phyloP scores from a whole-genome alignment of 1,140 invertebrate genomes.

The Drosophila sproati region DNA sequence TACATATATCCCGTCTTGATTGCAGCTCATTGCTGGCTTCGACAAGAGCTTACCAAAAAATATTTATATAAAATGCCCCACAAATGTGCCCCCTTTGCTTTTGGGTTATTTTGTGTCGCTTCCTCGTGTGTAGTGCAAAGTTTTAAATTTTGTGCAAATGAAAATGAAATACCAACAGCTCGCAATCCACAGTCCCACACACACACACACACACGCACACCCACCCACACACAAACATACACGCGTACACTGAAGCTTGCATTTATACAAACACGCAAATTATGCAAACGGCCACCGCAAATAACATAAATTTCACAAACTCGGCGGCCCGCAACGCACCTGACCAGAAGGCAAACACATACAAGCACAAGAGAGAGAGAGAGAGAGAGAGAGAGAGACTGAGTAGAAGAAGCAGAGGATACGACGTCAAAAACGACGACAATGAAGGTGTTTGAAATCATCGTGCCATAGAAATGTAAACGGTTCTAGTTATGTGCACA shows the following conservation, averaged over 20 bases:
- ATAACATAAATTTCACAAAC: constrained; percentile 81
- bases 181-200: constrained; percentile 18
- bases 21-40: constrained; percentile 30
- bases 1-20: constrained; percentile 20
- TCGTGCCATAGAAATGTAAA: constrained; percentile 73
- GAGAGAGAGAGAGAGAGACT: background rate
- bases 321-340: constrained; percentile 72
- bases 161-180: constrained; percentile 73
- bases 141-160: constrained; percentile 74
- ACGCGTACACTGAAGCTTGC: constrained; percentile 25
- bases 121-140: constrained; percentile 49
- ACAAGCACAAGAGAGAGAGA: background rate
- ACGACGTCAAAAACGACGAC: constrained; percentile 27
- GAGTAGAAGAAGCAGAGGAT: constrained; percentile 1
- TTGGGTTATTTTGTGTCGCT: constrained; percentile 47
- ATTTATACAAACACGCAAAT: constrained; percentile 80
- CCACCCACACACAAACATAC: background rate
- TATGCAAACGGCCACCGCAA: constrained; percentile 81
- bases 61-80: constrained; percentile 44
- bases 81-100: constrained; percentile 13
- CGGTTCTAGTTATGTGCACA: constrained; percentile 42
- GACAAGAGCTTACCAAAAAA: constrained; percentile 15
- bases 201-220: constrained; percentile 15
- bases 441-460: constrained; percentile 64
- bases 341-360: constrained; percentile 29